Evolutionary conservation across 1,140 invertebrate genomes (phyloP).

Genomic region (Ruditapes philippinarum): DNA sequence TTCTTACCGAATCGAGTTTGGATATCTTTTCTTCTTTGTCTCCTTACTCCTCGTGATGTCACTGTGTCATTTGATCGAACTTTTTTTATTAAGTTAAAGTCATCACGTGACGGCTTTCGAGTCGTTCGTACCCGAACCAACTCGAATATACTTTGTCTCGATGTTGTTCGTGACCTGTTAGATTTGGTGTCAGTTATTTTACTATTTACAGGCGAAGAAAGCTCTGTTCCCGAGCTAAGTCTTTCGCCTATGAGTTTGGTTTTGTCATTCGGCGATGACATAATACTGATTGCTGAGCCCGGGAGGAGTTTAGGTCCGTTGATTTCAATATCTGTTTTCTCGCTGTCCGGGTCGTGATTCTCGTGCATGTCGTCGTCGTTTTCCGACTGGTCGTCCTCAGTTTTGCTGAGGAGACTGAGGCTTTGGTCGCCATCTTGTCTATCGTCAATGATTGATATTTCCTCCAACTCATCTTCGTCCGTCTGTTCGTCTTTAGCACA

Average conservation of each 20-base stretch:
- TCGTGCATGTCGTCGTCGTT: conserved; percentile 58
- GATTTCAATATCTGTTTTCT: conserved; percentile 88
- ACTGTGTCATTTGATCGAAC: conserved; percentile 80
- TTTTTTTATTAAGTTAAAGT: conserved; percentile 84
- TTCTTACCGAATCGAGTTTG: conserved; percentile 85
- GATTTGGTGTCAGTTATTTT: conserved; percentile 83
- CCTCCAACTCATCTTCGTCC: conserved; percentile 90
- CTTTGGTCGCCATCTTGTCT: conserved; percentile 89
- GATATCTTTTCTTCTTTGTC: conserved; percentile 84
- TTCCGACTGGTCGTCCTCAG: conserved; percentile 58
- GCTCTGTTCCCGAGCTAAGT: conserved; percentile 81
- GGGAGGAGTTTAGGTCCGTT: conserved; percentile 90
- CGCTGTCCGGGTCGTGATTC: conserved; percentile 71
- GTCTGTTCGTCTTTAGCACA: conserved; percentile 79
- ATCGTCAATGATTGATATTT: conserved; percentile 91
- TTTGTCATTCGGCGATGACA: conserved; percentile 87
- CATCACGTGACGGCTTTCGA: conserved; percentile 77
- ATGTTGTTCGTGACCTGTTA: conserved; percentile 87
- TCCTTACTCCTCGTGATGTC: conserved; percentile 82
- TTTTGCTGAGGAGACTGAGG: conserved; percentile 92
- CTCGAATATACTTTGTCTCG: conserved; percentile 89
- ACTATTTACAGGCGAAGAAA: conserved; percentile 83
- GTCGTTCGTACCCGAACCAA: conserved; percentile 90
- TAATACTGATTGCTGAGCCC: conserved; percentile 85
- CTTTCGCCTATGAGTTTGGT: conserved; percentile 85